Base-by-base conservation (phyloP, 2,888 invertebrate genomes). In the Microlaimidae sp. region DNA sequence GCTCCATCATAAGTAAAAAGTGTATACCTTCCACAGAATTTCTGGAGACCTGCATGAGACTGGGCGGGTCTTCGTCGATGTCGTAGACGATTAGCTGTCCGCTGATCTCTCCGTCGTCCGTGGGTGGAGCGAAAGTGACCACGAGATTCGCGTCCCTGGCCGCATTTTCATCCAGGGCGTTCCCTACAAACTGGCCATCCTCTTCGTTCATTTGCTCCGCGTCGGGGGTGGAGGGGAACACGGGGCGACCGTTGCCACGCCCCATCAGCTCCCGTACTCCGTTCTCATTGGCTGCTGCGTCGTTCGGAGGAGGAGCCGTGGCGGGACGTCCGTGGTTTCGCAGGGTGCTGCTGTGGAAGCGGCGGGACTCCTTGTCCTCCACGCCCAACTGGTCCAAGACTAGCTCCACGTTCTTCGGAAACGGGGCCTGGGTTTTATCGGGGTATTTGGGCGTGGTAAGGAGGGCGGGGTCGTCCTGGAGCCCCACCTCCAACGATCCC, bases 11-110 rank as follows among this genome's bases (percentile, higher is more conserved):
- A n/a, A n/a, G n/a, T n/a, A n/a, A n/a, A n/a, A n/a, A n/a, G n/a
- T n/a, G n/a, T n/a, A n/a, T n/a, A n/a, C n/a, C n/a, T n/a, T n/a
- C n/a, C n/a, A n/a, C n/a, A n/a, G n/a, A n/a, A n/a, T 32, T 7
- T 17, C 32, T 38, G n/a, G 28, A 38, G 17, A 40, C n/a, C 28
- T 50, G 50, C 26, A 50, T 38, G 17, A 51, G 25, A 49, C 24
- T 51, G 7, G 52, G 52, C 26, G 52, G 52, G 19, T 52, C 52
- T 32, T 52, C 52, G 21, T 52, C 52, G n/a, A 52, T 13, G 25
- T 52, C 52, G 32, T 52, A 52, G 21, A 52, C 49, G 21, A 52
- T 52, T 29, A 52, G 28, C 25, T 51, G 52, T 17, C 26, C 49
- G 28, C 32, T 32, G 32, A 17, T 32, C 32, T 32, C 32, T 17